phyloP scores from a whole-genome alignment of 2,797 vertebrate genomes.

The Parambassis ranga region DNA sequence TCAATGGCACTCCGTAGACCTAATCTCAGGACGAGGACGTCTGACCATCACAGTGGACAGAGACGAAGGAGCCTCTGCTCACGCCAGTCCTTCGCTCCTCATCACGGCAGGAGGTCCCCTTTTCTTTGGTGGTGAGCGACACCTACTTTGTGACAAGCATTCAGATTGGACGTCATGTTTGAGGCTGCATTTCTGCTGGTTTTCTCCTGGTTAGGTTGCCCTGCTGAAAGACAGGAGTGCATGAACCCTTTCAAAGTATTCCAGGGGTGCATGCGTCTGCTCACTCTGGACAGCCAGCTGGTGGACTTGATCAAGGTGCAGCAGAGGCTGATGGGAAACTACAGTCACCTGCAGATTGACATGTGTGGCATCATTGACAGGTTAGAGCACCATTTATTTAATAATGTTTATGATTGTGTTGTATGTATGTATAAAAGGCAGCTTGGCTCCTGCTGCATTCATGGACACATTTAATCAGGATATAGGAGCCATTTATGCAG shows the following conservation, averaged over 20 bases:
- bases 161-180: not conserved
- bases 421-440: too few relatives aligned
- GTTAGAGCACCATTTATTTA: conserved; percentile 57
- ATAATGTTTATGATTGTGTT: too few relatives aligned
- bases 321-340: conserved; percentile 86
- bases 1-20: conserved; percentile 88
- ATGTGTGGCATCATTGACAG: conserved; percentile 92
- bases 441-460: too few relatives aligned
- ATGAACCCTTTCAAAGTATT: conserved; percentile 81
- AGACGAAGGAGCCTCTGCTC: conserved; percentile 64
- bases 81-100: conserved; percentile 71
- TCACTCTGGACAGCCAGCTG: conserved; percentile 74
- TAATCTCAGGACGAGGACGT: conserved; percentile 80
- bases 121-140: conserved; percentile 87
- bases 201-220: conserved; percentile 81
- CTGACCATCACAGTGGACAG: conserved; percentile 82
- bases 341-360: conserved; percentile 90
- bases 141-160: too few relatives aligned
- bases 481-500: not conserved
- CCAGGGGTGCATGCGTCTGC: conserved; percentile 90
- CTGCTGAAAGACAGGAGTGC: conserved; percentile 76
- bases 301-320: conserved; percentile 89
- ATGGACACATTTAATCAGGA: not conserved
- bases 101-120: conserved; percentile 72
- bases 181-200: not conserved